Percentiles rank a stretch among this genome's conserved stretches.
phyloP scores from a whole-genome alignment of 1,140 invertebrate genomes.

The Drosophila asahinai region DNA sequence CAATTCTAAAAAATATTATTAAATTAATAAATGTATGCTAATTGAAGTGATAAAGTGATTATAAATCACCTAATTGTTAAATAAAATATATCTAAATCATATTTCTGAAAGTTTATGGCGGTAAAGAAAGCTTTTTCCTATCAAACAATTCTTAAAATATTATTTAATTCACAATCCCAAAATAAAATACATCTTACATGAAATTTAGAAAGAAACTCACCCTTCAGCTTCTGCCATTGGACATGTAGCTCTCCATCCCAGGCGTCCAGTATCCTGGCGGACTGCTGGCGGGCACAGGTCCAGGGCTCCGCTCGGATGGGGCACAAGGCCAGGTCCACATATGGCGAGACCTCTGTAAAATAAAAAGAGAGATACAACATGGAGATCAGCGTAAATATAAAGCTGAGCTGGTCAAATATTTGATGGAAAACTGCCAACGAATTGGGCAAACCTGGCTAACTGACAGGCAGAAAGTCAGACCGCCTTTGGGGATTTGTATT shows the following conservation, averaged over 20 bases:
- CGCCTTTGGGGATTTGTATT: conserved; percentile 54
- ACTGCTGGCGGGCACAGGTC: conserved; percentile 77
- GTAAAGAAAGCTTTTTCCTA: no score
- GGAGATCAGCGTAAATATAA: conserved; percentile 19
- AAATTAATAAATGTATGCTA: no score
- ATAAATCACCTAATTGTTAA: no score
- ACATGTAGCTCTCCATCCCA: conserved; percentile 72
- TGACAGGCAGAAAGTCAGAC: not conserved
- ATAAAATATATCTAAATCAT: no score
- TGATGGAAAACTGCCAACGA: conserved; percentile 29
- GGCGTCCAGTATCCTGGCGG: conserved; percentile 71
- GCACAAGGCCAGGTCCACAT: conserved; percentile 77
- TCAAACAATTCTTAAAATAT: no score
- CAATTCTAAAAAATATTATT: no score
- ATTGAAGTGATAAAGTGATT: no score
- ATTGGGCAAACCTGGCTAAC: conserved; percentile 9
- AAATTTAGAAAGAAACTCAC: conserved; percentile 34
- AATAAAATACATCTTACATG: not conserved
- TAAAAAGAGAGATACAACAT: not conserved
- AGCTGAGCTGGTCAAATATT: conserved; percentile 22
- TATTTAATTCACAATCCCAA: no score
- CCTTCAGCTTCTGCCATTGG: conserved; percentile 82
- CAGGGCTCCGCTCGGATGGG: conserved; percentile 78
- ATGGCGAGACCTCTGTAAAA: conserved; percentile 78
- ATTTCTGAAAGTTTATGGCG: no score